Base-by-base conservation (phyloP, 2,797 vertebrate genomes). In the Mus caroli region DNA sequence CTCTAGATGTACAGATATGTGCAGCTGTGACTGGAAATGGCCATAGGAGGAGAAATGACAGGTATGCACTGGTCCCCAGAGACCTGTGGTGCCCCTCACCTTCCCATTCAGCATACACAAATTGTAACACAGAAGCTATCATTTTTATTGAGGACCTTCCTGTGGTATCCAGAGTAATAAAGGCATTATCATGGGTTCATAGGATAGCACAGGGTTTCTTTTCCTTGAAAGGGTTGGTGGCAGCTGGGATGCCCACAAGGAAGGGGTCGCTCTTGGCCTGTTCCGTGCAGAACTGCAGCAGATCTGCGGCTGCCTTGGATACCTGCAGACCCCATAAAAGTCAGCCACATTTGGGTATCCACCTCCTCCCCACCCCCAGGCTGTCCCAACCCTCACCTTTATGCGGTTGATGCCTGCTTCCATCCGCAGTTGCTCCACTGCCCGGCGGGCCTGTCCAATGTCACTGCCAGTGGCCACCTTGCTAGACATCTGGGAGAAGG, bases 191-290 rank as follows among this genome's bases (percentile, higher is more conserved):
- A 0, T 26, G 46, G 79, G 22, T 40, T 98, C 97, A 99, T 6
- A 99, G 98, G 83, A 99, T 98, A 83, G 98, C 95, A 2, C 99
- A 99, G 84, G 98, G 98, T 98, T 99, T 99, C 98, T 99, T 99
- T 62, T 99, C 99, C 98, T 99, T 99, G 98, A 99, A 99, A 34
- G 99, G 99, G 94, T 99, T 99, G 95, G 98, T 98, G 0, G 99
- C 99, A 10, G 99, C 97, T 0, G 98, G 97, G 69, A 99, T 99
- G 92, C 99, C 99, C 15, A 98, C 98, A 62, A 99, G 97, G 93
- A 99, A 98, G 19, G 99, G 99, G 97, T 99, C 99, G 0, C 98
- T 99, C 95, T 98, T 98, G 78, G 98, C 97, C 97, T 99, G 98
- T 26, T 99, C 99, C 88, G 97, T 98, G 96, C 99, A 99, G 97